Evolutionary conservation across 2,888 invertebrate species (phyloP), one percentile per base, ranked within the genome.

Genomic region (Malachius bipustulatus): DNA sequence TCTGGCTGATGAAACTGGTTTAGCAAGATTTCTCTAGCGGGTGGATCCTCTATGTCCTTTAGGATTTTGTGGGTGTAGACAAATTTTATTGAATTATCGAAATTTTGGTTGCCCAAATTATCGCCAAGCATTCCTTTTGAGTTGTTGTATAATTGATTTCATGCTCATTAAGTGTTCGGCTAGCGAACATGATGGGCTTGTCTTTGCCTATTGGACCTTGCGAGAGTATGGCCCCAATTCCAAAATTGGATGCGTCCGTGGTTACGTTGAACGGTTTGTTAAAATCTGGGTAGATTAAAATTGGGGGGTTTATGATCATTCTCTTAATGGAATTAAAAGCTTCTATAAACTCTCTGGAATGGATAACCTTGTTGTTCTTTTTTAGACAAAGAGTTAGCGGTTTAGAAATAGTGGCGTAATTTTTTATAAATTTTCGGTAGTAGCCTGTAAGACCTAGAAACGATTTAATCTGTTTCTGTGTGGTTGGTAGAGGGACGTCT

Each of bases 401-500:
- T 19, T 19, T 19, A 8, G 24, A 8, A n/a, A 19, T n/a, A 19
- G 6, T 19, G 6, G 24, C 24, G n/a, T 8, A 19, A 19, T 19
- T 19, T n/a, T 19, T 19, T 8, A 19, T 19, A 19, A 19, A 19
- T 19, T 19, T 19, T 19, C 24, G 24, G 24, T 19, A 19, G 24
- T 19, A 19, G 6, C 24, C 24, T 19, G n/a, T 19, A 8, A 19
- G n/a, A 19, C 24, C 24, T n/a, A 19, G n/a, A 19, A 19, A 19
- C 24, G 24, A 19, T 19, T 19, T 19, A n/a, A 19, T 19, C n/a
- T 19, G 6, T 19, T 19, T 19, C n/a, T 19, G 24, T 19, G 34
- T 44, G 26, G 36, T 41, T 12, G 43, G 39, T 9, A 39, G 29
- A n/a, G 40, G 36, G 14, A 36, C 44, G 4, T 48, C 37, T 38